phyloP scores from a whole-genome alignment of 2,888 invertebrate genomes.

The Acrobasis repandana region DNA sequence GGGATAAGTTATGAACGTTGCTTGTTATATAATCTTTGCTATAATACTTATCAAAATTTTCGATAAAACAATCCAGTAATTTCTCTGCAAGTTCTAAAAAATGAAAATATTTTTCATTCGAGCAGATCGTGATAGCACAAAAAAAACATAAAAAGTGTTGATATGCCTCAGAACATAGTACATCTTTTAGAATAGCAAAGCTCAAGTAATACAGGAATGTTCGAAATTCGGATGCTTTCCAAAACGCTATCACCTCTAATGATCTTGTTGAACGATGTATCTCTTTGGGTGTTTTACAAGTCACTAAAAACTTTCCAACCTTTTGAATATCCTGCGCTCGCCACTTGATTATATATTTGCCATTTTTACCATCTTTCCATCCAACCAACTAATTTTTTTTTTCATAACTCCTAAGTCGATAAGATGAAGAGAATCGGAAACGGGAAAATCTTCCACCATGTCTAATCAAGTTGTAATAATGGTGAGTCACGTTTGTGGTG shows the following conservation, averaged over 20 bases:
- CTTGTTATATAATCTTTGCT: not conserved
- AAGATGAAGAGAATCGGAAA: conserved; percentile 29
- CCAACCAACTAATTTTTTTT: conserved; percentile 27
- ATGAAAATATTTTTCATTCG: not conserved
- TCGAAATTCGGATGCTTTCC: not conserved
- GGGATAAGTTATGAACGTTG: not conserved
- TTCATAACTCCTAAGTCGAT: conserved; percentile 36
- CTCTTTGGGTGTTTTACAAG: not conserved
- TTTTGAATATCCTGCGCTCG: not conserved
- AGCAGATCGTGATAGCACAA: not conserved
- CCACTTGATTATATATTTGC: not conserved
- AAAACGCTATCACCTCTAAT: not conserved
- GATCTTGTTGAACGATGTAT: not conserved
- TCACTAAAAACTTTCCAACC: not conserved
- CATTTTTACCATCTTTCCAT: conserved; percentile 28
- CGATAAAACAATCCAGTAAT: not conserved
- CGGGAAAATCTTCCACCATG: conserved; percentile 35
- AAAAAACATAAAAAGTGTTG: not conserved
- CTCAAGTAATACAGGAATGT: not conserved
- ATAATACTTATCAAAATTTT: not conserved
- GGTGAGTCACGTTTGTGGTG: conserved; percentile 1
- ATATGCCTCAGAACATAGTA: not conserved
- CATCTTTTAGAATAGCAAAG: not conserved
- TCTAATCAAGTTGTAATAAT: conserved; percentile 28
- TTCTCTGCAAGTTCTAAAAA: not conserved